Evolutionary conservation across 2,797 vertebrate species (phyloP).

Genomic region (Liparis tanakae): DNA sequence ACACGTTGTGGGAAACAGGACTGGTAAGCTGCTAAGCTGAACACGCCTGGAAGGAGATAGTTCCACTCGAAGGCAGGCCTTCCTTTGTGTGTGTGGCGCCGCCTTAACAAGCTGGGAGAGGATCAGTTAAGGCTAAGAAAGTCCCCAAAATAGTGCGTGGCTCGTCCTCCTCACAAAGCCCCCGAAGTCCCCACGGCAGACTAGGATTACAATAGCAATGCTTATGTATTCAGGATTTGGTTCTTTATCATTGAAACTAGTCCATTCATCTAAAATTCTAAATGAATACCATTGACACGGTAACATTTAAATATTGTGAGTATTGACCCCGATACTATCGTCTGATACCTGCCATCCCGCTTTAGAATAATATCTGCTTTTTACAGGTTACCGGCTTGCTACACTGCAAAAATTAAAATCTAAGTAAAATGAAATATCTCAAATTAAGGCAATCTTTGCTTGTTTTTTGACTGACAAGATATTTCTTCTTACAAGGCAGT

Average conservation of each 20-base stretch:
- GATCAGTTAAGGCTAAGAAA: slow-evolving; percentile 18
- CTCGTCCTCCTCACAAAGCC: background rate
- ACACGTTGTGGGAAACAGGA: no score
- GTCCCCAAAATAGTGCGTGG: slow-evolving; percentile 17
- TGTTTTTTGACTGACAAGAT: no score
- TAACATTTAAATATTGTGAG: background rate
- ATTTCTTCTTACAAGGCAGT: no score
- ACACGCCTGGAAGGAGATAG: slow-evolving; percentile 9
- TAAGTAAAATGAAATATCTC: no score
- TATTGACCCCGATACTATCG: background rate
- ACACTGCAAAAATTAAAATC: no score
- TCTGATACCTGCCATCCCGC: background rate
- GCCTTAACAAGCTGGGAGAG: slow-evolving; percentile 30
- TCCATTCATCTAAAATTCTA: background rate
- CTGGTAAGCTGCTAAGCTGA: background rate
- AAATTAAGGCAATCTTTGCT: no score
- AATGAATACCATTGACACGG: no score
- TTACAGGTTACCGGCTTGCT: background rate
- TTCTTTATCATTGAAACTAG: background rate
- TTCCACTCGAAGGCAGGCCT: slow-evolving; percentile 23
- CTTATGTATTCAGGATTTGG: background rate
- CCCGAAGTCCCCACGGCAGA: background rate
- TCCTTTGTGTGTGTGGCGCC: slow-evolving; percentile 6
- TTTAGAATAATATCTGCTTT: background rate
- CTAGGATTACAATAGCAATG: background rate